phyloP scores from a whole-genome alignment of 2,113 vertebrate species.

The Mola mola region DNA sequence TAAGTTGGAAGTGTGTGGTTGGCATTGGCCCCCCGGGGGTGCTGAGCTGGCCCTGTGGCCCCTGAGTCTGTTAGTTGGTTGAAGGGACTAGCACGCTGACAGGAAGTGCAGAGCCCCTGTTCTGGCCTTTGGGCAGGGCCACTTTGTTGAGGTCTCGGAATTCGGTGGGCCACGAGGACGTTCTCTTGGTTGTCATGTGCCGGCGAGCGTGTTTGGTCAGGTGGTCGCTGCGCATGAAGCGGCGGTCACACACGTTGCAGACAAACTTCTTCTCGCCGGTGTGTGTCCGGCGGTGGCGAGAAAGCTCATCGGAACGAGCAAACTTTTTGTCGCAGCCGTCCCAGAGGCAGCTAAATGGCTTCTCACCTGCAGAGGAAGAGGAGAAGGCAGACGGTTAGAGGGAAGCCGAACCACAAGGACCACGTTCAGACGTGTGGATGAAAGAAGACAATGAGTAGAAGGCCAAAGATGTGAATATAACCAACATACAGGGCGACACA shows the following conservation, averaged over 20 bases:
- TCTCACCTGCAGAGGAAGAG: slow-evolving; percentile 85
- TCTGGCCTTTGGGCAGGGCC: slow-evolving; percentile 66
- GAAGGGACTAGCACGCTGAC: slow-evolving; percentile 78
- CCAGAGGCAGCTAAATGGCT: slow-evolving; percentile 97
- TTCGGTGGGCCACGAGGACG: slow-evolving; percentile 87
- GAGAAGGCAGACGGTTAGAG: not conserved
- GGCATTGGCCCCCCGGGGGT: not conserved
- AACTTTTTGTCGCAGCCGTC: slow-evolving; percentile 96
- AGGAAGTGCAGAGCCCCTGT: slow-evolving; percentile 59
- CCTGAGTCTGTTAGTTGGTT: slow-evolving; percentile 59
- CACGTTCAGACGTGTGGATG: too few relatives aligned
- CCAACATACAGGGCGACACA: too few relatives aligned
- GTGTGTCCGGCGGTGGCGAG: slow-evolving; percentile 94
- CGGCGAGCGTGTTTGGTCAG: slow-evolving; percentile 94
- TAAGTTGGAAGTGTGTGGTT: slow-evolving; percentile 1
- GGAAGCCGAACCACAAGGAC: too few relatives aligned
- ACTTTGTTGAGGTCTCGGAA: slow-evolving; percentile 83
- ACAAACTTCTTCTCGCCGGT: slow-evolving; percentile 97
- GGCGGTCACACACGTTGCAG: slow-evolving; percentile 91
- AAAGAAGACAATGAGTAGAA: too few relatives aligned
- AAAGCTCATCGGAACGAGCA: slow-evolving; percentile 96
- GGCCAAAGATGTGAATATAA: too few relatives aligned
- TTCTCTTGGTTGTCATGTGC: slow-evolving; percentile 88
- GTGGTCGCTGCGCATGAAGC: slow-evolving; percentile 99
- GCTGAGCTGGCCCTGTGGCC: not conserved